Percentiles rank a stretch among this genome's conserved stretches.
Conservation (phyloP, 2,888 invertebrate genomes). For the Pterostichus madidus region DNA sequence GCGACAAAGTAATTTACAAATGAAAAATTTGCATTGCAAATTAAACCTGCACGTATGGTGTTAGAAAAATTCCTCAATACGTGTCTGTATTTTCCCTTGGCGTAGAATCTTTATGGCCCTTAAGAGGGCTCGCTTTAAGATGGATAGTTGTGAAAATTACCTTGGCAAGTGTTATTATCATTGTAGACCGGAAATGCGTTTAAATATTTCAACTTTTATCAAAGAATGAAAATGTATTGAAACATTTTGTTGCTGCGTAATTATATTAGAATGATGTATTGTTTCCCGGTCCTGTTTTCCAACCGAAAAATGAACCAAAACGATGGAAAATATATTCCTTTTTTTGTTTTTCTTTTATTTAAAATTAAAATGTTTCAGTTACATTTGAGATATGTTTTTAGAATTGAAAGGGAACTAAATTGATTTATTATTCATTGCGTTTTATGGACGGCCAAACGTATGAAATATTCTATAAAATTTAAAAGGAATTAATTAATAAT, state of each 20-base stretch:
- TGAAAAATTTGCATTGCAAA: slow-evolving; percentile 29
- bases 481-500: not conserved
- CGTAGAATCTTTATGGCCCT: slow-evolving; percentile 34
- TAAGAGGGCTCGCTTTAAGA: slow-evolving; percentile 22
- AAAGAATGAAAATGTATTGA: not conserved
- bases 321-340: not conserved
- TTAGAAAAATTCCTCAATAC: not conserved
- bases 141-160: slow-evolving; percentile 41
- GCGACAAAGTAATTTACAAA: not conserved
- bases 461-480: not conserved
- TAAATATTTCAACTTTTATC: slow-evolving; percentile 35
- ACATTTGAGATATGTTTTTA: not conserved
- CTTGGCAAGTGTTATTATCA: slow-evolving; percentile 5
- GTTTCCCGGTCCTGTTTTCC: slow-evolving; percentile 12
- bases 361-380: not conserved
- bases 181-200: not conserved
- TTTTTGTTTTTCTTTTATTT: not conserved
- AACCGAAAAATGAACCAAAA: not conserved
- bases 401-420: not conserved
- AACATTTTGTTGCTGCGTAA: not conserved
- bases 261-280: slow-evolving; percentile 35
- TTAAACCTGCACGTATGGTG: slow-evolving; percentile 1
- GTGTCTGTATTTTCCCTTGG: slow-evolving; percentile 3
- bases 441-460: slow-evolving; percentile 1
- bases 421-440: not conserved